Evolutionary conservation across 1,140 invertebrate species (phyloP), one percentile per base, ranked within the genome.

Genomic region (Teleopsis dalmanni): DNA sequence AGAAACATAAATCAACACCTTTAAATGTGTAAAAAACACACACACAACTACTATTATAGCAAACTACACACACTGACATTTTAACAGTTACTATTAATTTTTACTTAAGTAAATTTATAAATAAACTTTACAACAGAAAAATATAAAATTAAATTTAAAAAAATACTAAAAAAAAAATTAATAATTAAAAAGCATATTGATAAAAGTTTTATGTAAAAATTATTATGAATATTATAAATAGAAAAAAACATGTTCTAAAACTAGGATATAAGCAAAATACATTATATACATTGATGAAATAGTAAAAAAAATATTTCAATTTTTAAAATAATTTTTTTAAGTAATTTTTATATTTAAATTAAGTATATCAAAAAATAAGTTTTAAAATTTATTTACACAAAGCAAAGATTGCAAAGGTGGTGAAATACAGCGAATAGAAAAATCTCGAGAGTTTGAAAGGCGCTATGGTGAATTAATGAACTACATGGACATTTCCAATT

Each of bases 191-290:
- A 50, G 19, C 26, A 55, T 40, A 55, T 25, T 36, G 48, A 4
- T 47, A 57, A 51, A 43, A 26, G 44, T 57, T 31, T 7, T 4
- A 45, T 45, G 52, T 47, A 56, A 37, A 47, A 48, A n/a, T 51
- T 55, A 50, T 36, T 23, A 48, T 25, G 23, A 34, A 35, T 42
- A 41, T 42, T 36, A 37, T 31, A 46, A 46, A 40, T 29, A 46
- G 27, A 45, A 45, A 7, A 43, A 46, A 51, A 48, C 49, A 51
- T 51, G 49, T 51, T 51, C 49, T 51, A 51, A 51, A 51, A 22
- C 40, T 51, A 46, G 36, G 21, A 40, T 40, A 22, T 51, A 51
- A 47, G 49, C 26, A n/a, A n/a, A n/a, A n/a, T n/a, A n/a, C n/a
- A n/a, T n/a, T n/a, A n/a, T n/a, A n/a, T n/a, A n/a, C n/a, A n/a